Conservation (phyloP, 2,888 invertebrate species). For the Brassicogethes aeneus region DNA sequence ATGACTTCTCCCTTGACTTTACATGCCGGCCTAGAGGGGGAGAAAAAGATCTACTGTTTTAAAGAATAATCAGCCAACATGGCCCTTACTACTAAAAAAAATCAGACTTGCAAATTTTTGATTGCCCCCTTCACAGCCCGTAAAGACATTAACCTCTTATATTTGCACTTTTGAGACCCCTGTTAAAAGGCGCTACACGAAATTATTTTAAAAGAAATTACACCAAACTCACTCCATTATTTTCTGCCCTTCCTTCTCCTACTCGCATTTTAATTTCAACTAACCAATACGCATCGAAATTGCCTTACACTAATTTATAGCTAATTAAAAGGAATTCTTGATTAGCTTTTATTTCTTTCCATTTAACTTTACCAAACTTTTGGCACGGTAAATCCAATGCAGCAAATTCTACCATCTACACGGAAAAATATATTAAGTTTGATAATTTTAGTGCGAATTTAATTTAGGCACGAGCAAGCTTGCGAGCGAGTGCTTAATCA, state of each 20-base stretch:
- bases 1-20: slow-evolving; percentile 37
- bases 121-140: slow-evolving; percentile 41
- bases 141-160: slow-evolving; percentile 42
- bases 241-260: background rate
- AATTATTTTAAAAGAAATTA: slow-evolving; percentile 41
- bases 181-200: slow-evolving; percentile 34
- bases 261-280: no score
- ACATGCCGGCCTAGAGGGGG: slow-evolving; percentile 27
- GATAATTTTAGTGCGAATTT: no score
- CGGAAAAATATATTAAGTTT: no score
- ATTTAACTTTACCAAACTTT: no score
- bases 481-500: no score
- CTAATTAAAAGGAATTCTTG: no score
- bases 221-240: slow-evolving; percentile 10
- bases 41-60: slow-evolving; percentile 37
- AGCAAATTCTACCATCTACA: no score
- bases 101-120: slow-evolving; percentile 43
- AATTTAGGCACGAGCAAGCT: no score
- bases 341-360: no score
- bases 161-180: slow-evolving; percentile 34
- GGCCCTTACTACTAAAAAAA: slow-evolving; percentile 35
- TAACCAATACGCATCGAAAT: no score
- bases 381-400: no score
- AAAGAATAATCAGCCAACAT: slow-evolving; percentile 40
- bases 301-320: no score